Conservation (phyloP, 2,113 vertebrate species). For the Ptilorrhoa leucosticta region DNA sequence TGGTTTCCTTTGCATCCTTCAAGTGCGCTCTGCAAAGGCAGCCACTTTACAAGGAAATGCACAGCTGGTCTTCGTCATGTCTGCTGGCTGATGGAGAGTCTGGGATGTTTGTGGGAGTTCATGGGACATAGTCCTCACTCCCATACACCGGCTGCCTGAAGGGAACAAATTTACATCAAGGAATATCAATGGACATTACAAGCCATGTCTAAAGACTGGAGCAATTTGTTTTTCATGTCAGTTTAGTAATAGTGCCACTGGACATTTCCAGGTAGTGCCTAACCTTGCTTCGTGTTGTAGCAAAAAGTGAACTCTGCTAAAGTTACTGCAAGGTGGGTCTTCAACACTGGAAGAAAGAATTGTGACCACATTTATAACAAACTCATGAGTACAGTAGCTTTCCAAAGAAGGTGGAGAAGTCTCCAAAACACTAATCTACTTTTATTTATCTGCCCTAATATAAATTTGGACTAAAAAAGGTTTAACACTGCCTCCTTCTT, state of each 20-base stretch:
- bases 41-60: background rate
- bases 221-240: background rate
- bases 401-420: background rate
- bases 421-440: background rate
- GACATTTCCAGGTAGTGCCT: background rate
- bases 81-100: background rate
- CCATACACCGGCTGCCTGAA: background rate
- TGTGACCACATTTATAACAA: background rate
- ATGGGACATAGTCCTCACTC: background rate
- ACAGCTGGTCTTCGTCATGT: background rate
- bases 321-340: background rate
- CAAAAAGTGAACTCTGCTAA: background rate
- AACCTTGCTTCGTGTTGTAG: background rate
- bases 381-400: background rate
- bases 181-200: background rate
- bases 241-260: background rate
- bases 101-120: background rate
- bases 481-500: conserved; percentile 8
- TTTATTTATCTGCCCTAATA: background rate
- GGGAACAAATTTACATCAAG: background rate
- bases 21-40: fast-evolving
- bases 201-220: background rate
- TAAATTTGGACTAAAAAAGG: background rate
- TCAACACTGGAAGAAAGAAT: background rate
- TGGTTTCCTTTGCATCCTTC: background rate